Percentiles rank a stretch among this genome's conserved stretches.
Evolutionary conservation across 1,140 invertebrate genomes (phyloP).

Genomic region (Calliphora vicina): DNA sequence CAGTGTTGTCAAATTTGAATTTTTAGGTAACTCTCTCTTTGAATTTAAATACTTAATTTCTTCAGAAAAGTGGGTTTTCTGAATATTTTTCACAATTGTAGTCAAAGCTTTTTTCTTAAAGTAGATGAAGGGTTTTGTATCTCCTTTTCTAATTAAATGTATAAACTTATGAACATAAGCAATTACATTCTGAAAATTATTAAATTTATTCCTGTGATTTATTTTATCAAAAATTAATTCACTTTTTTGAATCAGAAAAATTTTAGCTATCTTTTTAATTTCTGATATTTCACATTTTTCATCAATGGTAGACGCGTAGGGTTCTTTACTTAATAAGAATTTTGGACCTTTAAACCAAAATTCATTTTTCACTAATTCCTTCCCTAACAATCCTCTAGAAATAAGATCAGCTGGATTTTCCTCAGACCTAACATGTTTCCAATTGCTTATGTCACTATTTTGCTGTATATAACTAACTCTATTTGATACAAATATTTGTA

Average conservation of each 20-base stretch:
- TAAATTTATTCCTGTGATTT: too few species aligned
- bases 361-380: background rate
- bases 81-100: background rate
- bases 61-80: background rate
- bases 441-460: too few species aligned
- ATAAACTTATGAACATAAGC: background rate
- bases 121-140: background rate
- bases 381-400: too few species aligned
- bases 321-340: background rate
- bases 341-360: too few species aligned
- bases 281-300: too few species aligned
- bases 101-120: background rate
- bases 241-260: too few species aligned
- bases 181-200: background rate
- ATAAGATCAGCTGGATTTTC: too few species aligned
- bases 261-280: too few species aligned
- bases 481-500: constrained; percentile 14
- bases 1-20: background rate
- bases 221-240: too few species aligned
- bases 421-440: too few species aligned
- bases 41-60: background rate
- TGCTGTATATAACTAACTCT: background rate
- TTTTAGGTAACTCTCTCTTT: background rate
- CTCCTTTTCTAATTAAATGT: background rate
- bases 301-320: background rate